Conservation (phyloP, 2,797 vertebrate species). For the Sorex maritimensis region DNA sequence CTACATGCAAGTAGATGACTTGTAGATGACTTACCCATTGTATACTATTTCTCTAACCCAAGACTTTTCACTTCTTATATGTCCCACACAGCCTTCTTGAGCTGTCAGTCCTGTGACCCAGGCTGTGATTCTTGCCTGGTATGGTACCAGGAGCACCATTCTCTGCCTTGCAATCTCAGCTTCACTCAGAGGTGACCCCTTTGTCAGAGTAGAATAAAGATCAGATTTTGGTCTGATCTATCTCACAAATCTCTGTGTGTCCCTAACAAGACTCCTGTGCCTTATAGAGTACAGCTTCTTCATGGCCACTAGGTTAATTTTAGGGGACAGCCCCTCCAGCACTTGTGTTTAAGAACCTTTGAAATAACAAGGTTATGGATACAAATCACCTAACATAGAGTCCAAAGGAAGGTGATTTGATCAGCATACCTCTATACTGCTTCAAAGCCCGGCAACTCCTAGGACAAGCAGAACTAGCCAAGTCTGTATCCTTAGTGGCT, state of each 20-base stretch:
- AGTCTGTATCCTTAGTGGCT: background rate
- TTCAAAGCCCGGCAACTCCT: conserved; percentile 4
- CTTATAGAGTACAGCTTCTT: conserved; percentile 7
- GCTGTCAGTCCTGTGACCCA: background rate
- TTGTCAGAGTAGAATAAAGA: background rate
- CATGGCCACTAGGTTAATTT: background rate
- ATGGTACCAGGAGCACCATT: background rate
- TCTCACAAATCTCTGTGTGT: background rate
- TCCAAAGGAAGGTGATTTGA: conserved; percentile 57
- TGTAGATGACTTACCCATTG: no score
- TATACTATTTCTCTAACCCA: background rate
- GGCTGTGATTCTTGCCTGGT: background rate
- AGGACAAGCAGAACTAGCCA: background rate
- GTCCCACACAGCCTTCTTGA: background rate
- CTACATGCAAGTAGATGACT: no score
- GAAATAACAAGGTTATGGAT: conserved; percentile 19
- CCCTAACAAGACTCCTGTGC: background rate
- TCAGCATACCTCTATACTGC: background rate
- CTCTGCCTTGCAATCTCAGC: background rate
- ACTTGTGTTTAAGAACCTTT: conserved; percentile 29
- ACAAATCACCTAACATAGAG: background rate
- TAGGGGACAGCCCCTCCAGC: background rate
- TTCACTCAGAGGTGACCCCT: background rate
- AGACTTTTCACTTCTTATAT: background rate
- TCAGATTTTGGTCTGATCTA: conserved; percentile 9